Conservation (phyloP, 1,140 invertebrate genomes). For the Tachypleus tridentatus region DNA sequence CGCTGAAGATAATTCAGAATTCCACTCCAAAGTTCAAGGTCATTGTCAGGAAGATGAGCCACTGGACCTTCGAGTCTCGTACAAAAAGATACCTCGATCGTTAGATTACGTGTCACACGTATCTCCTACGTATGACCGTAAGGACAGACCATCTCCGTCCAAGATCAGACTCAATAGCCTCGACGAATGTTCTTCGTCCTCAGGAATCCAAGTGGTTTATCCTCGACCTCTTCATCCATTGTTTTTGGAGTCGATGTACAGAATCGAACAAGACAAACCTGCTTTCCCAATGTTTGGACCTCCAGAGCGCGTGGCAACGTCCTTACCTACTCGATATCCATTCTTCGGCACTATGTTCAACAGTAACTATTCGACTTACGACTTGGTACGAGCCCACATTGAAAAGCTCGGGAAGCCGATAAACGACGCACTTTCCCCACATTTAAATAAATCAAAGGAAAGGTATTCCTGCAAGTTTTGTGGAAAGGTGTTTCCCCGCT, state of each 20-base stretch:
- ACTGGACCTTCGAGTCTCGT: slow-evolving; percentile 44
- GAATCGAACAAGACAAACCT: slow-evolving; percentile 7
- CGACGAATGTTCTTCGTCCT: slow-evolving; percentile 6
- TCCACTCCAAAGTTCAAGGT: slow-evolving; percentile 4
- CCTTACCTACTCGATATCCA: too few species aligned
- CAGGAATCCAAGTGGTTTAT: slow-evolving; percentile 46
- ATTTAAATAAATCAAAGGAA: slow-evolving; percentile 63
- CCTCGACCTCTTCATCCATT: slow-evolving; percentile 32
- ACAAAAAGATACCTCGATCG: slow-evolving; percentile 11
- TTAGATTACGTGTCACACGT: slow-evolving; percentile 7
- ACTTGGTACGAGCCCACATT: too few species aligned
- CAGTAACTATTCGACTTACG: too few species aligned
- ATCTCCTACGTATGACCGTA: slow-evolving; percentile 3
- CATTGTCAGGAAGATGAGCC: slow-evolving; percentile 45
- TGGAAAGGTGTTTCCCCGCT: slow-evolving; percentile 90
- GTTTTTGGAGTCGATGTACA: slow-evolving; percentile 19
- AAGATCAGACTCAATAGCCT: background rate
- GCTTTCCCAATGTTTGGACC: too few species aligned
- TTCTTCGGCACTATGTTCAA: too few species aligned
- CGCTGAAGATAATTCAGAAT: slow-evolving; percentile 17
- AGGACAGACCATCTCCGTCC: slow-evolving; percentile 1
- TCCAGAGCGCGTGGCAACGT: too few species aligned
- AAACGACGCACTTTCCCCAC: slow-evolving; percentile 28
- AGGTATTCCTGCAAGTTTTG: slow-evolving; percentile 96
- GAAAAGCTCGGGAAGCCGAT: too few species aligned